phyloP scores from a whole-genome alignment of 2,113 vertebrate species.

The Brevimyrus niger region DNA sequence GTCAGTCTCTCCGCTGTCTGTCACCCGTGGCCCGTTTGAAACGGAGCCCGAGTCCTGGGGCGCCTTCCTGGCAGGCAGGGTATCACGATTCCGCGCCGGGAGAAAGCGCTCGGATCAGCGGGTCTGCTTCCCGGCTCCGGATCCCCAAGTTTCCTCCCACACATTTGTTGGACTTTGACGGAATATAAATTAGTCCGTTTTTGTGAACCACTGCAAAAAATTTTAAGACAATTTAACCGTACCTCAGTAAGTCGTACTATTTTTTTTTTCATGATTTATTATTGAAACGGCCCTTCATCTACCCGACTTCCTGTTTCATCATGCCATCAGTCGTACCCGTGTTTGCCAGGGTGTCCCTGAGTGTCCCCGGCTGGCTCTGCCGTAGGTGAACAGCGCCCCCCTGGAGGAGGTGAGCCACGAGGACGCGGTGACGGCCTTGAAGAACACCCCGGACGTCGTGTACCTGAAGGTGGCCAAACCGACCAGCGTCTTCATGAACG shows the following conservation, averaged over 20 bases:
- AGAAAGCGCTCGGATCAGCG: background rate
- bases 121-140: background rate
- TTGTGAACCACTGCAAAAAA: background rate
- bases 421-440: conserved; percentile 96
- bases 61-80: background rate
- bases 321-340: background rate
- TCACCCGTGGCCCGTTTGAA: background rate
- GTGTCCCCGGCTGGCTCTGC: background rate
- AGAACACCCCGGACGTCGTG: conserved; percentile 95
- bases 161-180: background rate
- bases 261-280: background rate
- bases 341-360: background rate
- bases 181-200: background rate
- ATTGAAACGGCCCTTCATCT: background rate
- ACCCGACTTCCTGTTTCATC: background rate
- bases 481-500: conserved; percentile 90
- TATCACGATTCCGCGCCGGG: background rate
- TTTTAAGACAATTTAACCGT: background rate
- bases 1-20: background rate
- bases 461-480: conserved; percentile 96
- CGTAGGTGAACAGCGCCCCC: conserved; percentile 83
- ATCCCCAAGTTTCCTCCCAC: background rate
- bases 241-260: background rate
- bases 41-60: background rate
- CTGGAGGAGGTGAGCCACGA: conserved; percentile 98